Percentiles rank a stretch among this genome's conserved stretches.
phyloP scores from a whole-genome alignment of 2,797 vertebrate genomes.

The Ataeniobius toweri region DNA sequence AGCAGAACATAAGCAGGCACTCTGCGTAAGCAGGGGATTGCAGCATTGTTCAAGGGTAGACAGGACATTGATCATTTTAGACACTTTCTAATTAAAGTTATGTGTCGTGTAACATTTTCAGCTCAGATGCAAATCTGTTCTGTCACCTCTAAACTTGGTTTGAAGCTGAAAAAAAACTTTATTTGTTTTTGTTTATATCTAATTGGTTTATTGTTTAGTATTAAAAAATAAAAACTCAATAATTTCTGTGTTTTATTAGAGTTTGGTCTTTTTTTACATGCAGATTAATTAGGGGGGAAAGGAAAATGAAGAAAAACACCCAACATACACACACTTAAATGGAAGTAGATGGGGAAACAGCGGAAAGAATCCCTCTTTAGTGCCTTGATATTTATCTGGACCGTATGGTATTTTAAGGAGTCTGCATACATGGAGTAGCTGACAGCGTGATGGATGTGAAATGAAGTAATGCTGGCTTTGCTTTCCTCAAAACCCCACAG shows the following conservation, averaged over 20 bases:
- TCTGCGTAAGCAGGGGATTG: background rate
- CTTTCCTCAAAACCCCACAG: background rate
- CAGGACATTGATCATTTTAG: slow-evolving; percentile 12
- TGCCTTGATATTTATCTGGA: slow-evolving; percentile 1
- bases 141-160: background rate
- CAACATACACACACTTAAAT: background rate
- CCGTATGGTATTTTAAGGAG: background rate
- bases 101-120: slow-evolving; percentile 2
- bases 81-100: slow-evolving; percentile 13
- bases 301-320: too few relatives aligned
- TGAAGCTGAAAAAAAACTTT: too few relatives aligned
- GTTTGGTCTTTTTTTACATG: background rate
- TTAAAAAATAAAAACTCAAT: background rate
- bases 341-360: background rate
- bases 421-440: slow-evolving; percentile 9
- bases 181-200: background rate
- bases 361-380: too few relatives aligned
- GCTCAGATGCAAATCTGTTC: background rate
- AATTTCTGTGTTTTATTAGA: background rate
- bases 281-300: background rate
- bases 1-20: background rate
- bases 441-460: slow-evolving; percentile 11
- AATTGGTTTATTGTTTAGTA: background rate
- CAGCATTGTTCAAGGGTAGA: slow-evolving; percentile 18
- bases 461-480: slow-evolving; percentile 5